Base-by-base conservation (phyloP, 2,888 invertebrate genomes). In the Branchinecta sandiegonensis region DNA sequence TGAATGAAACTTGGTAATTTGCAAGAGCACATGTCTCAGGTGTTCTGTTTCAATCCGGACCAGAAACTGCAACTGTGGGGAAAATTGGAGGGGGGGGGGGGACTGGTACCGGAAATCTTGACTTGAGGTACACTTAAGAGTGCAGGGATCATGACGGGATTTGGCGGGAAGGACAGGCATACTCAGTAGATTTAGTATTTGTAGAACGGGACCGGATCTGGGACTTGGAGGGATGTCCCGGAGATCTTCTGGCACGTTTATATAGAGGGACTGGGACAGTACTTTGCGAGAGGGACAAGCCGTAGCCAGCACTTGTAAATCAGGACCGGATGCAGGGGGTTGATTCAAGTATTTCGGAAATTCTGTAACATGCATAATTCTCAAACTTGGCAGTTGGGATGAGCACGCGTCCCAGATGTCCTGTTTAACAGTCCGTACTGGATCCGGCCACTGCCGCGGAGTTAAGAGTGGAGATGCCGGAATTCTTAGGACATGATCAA, bases 1-100 rank as follows among this genome's bases (percentile, higher is more conserved):
- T 56, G 17, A 56, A 56, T 56, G 56, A 56, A 56, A 56, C 14
- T 56, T 56, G 6, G 56, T 56, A 56, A n/a, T 56, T 56, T 4
- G 56, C 13, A 56, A 17, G 56, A 56, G n/a, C 37, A 13, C 14
- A 17, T n/a, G 17, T n/a, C 56, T 56, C 56, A 56, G 56, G 5
- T 56, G 6, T 56, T 17, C 14, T 56, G 13, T 56, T 56, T 56
- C 14, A 56, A 56, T 56, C 56, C 56, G n/a, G 56, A 6, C 56
- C 56, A 5, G 17, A 56, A 6, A 2, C 5, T n/a, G 4, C 14
- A 17, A n/a, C 56, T n/a, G 13, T 56, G 17, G 56, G 56, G 56
- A 6, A 6, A 37, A 4, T 5, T 37, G 56, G 56, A 17, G 56
- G 56, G 56, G 56, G 56, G 56, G 37, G 37, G 37, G 6, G 37